Percentiles rank a stretch among this genome's conserved stretches.
These are phyloP conservation scores for Mesorhabditis belari DNA, from an alignment of 2,888 invertebrate species.

Conservation along the genomic window DNA sequence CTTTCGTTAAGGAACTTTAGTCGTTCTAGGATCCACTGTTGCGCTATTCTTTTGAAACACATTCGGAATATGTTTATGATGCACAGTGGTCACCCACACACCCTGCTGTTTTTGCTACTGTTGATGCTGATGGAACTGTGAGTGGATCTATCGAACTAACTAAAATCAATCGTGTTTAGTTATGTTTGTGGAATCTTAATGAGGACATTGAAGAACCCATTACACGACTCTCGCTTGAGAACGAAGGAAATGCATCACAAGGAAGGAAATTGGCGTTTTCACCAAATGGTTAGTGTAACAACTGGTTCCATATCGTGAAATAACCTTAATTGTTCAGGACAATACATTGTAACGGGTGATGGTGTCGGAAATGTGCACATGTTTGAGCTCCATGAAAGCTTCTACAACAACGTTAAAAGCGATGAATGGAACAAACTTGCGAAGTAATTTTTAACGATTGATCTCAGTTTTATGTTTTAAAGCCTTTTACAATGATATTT, in stretches of 20 bases:
- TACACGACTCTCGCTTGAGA: conserved; percentile 13
- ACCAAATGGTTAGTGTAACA: too few relatives aligned
- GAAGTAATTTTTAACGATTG: too few relatives aligned
- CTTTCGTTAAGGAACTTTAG: too few relatives aligned
- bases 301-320: not conserved
- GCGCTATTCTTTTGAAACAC: conserved; percentile 85
- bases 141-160: conserved; percentile 59
- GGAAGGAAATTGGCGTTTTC: conserved; percentile 35
- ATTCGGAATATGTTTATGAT: conserved; percentile 92
- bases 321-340: conserved; percentile 60
- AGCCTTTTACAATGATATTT: too few relatives aligned
- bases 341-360: conserved; percentile 82
- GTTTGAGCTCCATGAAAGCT: conserved; percentile 70
- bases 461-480: too few relatives aligned
- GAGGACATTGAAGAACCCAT: conserved; percentile 48
- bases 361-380: conserved; percentile 88
- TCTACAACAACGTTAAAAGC: conserved; percentile 31
- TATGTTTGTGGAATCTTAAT: conserved; percentile 60
- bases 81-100: conserved; percentile 96
- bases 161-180: conserved; percentile 15
- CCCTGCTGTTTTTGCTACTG: conserved; percentile 92
- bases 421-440: conserved; percentile 48
- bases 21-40: conserved; percentile 74
- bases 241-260: conserved; percentile 14
- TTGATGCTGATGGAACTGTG: conserved; percentile 84